Conservation (phyloP, 37 sponge, comb jelly and placozoan genomes). For the Bolinopsis microptera region DNA sequence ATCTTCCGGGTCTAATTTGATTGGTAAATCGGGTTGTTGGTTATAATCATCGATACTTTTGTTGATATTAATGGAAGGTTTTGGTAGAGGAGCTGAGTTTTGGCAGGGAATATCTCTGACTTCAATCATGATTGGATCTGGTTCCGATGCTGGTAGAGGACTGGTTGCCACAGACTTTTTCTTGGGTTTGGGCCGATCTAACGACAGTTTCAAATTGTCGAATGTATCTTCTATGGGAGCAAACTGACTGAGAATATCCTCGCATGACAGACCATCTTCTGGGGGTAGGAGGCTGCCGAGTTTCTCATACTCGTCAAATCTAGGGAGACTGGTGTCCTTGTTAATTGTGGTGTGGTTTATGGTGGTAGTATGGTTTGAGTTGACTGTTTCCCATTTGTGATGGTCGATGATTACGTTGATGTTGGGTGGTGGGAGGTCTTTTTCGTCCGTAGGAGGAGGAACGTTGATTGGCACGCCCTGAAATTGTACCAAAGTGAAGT, state of each 20-base stretch:
- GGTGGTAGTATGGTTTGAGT: neutral
- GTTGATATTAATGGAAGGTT: conserved; percentile 34
- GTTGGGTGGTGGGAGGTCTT: conserved; percentile 39
- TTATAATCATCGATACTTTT: conserved; percentile 8
- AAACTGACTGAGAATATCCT: conserved; percentile 61
- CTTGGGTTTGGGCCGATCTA: neutral
- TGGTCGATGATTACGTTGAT: conserved; percentile 7
- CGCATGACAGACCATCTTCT: conserved; percentile 16
- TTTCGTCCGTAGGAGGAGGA: neutral
- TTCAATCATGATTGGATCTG: neutral
- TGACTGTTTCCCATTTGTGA: neutral
- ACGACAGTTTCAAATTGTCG: neutral
- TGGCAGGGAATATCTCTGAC: conserved; percentile 13
- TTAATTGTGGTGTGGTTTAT: neutral
- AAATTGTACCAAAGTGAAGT: no score
- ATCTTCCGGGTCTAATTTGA: conserved; percentile 45
- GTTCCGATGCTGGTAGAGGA: neutral
- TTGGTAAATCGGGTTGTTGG: conserved; percentile 24
- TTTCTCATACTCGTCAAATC: neutral
- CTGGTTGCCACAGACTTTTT: neutral
- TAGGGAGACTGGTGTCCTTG: neutral
- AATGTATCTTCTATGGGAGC: conserved; percentile 50
- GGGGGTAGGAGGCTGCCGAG: conserved; percentile 10
- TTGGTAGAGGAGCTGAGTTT: neutral
- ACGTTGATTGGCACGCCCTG: neutral